Evolutionary conservation across 2,888 invertebrate genomes (phyloP), one percentile per base, ranked within the genome.

Genomic region (Thereva unica): DNA sequence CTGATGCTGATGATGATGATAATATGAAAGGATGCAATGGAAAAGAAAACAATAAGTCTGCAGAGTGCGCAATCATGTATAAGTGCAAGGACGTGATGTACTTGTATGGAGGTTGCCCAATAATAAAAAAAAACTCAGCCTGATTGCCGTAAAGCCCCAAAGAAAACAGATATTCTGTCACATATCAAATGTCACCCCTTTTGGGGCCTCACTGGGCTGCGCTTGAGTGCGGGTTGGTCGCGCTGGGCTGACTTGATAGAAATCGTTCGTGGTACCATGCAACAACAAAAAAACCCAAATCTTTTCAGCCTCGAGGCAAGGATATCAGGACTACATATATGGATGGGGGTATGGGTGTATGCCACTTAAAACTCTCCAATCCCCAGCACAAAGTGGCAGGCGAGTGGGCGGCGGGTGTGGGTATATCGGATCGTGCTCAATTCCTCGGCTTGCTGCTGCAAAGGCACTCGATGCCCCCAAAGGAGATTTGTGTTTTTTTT

Each of bases 41-140:
- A 23, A 61, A 61, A 50, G 61, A 61, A 37, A 61, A 61, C 49
- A 61, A 61, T 34, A 61, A 61, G 40, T 50, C 47, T 59, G 4
- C 4, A 37, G 23, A 49, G 50, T 7, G 61, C n/a, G 9, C 34
- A 61, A 41, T 50, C 61, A 61, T 61, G 61, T 50, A 50, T 61
- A 61, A 61, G 61, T 61, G 61, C 61, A 40, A 49, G 61, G 50
- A 61, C 61, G 50, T 61, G 61, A 61, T 61, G 61, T 50, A 61
- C 49, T 59, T 9, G 42, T 37, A 7, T 42, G 9, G 50, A 44
- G 7, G 35, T 8, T 23, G 5, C 50, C 61, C 37, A n/a, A 5
- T 12, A 41, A 41, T 49, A 40, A 37, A 61, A 61, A 61, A 49
- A 23, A 23, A 1, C 23, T n/a, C n/a, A n/a, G n/a, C 23, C 23